Evolutionary conservation across 2,113 vertebrate genomes (phyloP), one percentile per base, ranked within the genome.

Genomic region (Micronycteris hirsuta): DNA sequence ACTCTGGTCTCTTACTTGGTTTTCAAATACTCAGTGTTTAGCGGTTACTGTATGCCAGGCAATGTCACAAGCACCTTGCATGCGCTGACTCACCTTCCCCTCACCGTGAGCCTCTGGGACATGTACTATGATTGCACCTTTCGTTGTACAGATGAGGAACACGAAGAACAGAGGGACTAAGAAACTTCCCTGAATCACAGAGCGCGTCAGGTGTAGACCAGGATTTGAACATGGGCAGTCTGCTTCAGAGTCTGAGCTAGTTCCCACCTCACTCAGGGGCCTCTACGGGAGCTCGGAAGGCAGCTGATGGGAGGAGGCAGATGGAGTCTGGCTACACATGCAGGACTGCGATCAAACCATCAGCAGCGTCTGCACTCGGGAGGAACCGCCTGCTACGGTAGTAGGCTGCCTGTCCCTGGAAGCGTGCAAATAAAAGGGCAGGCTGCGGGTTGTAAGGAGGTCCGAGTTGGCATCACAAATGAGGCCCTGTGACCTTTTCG

Each of bases 241-340:
- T 28, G 17, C 54, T 93, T 36, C 5, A 8, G 61, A 9, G 89
- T 41, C 91, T 91, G 33, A 36, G 58, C n/a, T 14, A 22, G 36
- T 26, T 58, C n/a, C 15, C 13, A 17, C 22, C 61, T 89, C 4
- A 43, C 15, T 0, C 0, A 1, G 26, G 10, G 36, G 13, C 28
- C 45, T 56, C 20, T 7, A 56, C 81, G 68, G 45, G 78, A 47
- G 41, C 52, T 63, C 47, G 0, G 28, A 84, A 71, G 82, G 58
- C 41, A 52, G 43, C 73, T 45, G 84, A 43, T 2, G 1, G 71
- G 54, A 47, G 54, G 45, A 65, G 65, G 84, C 74, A 49, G 49
- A 7, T 0, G 47, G 76, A 20, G 22, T 8, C 7, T 26, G 47
- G n/a, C 67, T 76, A 6, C 6, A 24, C 0, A 0, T 4, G 15